phyloP scores from a whole-genome alignment of 1,140 invertebrate species.

The Pogonognathellus flavescens region DNA sequence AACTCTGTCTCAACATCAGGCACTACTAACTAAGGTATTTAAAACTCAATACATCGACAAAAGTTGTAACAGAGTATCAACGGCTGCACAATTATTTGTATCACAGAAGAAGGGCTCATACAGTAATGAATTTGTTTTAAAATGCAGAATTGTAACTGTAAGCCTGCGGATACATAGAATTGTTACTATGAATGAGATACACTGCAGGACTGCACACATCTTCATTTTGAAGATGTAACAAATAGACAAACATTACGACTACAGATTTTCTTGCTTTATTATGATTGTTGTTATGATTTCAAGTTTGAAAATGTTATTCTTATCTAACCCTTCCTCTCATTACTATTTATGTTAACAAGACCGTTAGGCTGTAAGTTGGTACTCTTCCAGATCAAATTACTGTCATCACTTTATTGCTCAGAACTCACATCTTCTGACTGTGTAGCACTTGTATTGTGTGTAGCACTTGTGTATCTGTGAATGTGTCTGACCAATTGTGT shows the following conservation, averaged over 20 bases:
- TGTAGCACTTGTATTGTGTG: not conserved
- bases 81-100: no score
- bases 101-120: no score
- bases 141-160: no score
- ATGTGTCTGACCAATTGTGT: not conserved
- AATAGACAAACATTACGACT: not conserved
- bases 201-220: no score
- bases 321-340: slow-evolving; percentile 44
- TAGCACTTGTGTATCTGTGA: not conserved
- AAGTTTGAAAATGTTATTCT: slow-evolving; percentile 34
- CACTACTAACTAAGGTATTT: no score
- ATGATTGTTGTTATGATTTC: slow-evolving; percentile 40
- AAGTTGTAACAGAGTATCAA: no score
- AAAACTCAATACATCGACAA: no score
- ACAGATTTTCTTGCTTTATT: slow-evolving; percentile 22
- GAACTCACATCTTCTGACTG: not conserved
- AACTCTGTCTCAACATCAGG: no score
- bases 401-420: slow-evolving; percentile 40
- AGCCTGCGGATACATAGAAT: no score
- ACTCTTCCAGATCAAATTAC: slow-evolving; percentile 37
- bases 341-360: slow-evolving; percentile 46
- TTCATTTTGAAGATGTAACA: no score
- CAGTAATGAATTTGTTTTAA: no score
- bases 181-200: no score
- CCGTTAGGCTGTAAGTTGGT: slow-evolving; percentile 24